Percentiles rank a stretch among this genome's conserved stretches.
phyloP scores from a whole-genome alignment of 2,113 vertebrate genomes.

The Ceyx melanurus region DNA sequence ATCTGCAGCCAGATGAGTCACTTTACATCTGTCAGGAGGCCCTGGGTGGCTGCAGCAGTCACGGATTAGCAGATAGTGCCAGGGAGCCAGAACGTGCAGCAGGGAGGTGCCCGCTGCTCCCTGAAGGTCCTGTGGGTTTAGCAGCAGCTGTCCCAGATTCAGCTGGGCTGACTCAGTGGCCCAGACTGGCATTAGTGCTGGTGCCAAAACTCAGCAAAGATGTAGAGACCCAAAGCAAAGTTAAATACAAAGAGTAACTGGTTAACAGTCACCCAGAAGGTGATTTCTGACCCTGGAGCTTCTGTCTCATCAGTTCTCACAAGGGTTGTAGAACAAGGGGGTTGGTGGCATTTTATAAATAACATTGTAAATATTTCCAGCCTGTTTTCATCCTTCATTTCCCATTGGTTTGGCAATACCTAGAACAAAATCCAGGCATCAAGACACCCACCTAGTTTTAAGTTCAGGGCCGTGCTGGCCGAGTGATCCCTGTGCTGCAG shows the following conservation, averaged over 20 bases:
- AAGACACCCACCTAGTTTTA: background rate
- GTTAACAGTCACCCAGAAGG: background rate
- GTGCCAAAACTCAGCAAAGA: background rate
- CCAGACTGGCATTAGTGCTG: background rate
- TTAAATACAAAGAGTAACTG: background rate
- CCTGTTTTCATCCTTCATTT: background rate
- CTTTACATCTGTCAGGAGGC: background rate
- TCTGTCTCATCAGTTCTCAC: background rate
- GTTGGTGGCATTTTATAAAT: background rate
- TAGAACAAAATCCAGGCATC: background rate
- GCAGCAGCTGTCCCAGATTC: background rate
- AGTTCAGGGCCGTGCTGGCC: background rate
- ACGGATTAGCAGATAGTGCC: background rate
- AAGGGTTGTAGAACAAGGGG: background rate
- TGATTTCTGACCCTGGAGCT: background rate
- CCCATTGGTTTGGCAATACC: background rate
- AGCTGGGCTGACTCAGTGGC: background rate
- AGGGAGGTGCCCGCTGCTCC: background rate
- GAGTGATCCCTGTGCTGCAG: background rate
- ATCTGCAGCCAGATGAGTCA: constrained; percentile 30
- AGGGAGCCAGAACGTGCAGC: background rate
- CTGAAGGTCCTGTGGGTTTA: background rate
- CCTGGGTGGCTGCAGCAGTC: background rate
- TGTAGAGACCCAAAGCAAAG: background rate
- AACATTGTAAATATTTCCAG: background rate